Conservation (phyloP, 2,113 vertebrate species). For the Alethe castanea region DNA sequence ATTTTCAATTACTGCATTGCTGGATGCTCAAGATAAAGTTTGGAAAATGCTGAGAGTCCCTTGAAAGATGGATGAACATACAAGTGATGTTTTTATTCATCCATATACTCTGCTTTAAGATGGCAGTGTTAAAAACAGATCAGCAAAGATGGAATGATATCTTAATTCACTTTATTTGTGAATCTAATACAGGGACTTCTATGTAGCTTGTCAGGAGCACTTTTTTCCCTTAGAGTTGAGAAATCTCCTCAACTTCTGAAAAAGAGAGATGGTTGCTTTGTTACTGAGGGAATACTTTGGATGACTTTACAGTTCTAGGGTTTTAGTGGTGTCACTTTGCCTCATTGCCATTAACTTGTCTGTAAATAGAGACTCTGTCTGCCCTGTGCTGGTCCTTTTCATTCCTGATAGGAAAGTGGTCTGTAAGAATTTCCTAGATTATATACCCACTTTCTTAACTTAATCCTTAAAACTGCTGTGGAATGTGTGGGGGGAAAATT, state of each 20-base stretch:
- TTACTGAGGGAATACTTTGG: neutral
- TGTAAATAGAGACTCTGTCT: neutral
- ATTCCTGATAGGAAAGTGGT: neutral
- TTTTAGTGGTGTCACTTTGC: neutral
- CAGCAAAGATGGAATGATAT: neutral
- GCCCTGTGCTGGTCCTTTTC: neutral
- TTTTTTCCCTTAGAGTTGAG: neutral
- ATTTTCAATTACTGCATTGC: neutral
- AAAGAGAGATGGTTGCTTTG: neutral
- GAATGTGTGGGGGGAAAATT: fast-evolving
- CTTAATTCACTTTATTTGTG: neutral
- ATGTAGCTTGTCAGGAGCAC: fast-evolving
- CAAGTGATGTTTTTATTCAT: neutral
- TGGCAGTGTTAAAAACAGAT: neutral
- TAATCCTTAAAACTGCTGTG: neutral
- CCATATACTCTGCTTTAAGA: neutral
- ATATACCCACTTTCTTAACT: neutral
- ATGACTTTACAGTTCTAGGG: neutral
- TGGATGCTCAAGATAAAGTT: neutral
- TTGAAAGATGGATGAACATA: neutral
- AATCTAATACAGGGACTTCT: neutral
- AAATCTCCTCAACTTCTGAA: neutral
- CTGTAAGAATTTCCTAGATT: neutral
- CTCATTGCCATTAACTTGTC: neutral
- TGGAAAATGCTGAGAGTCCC: neutral